A percentile compares a stretch with the other conserved stretches of the same genome.
Conservation (phyloP, 1,140 invertebrate species). For the Ruditapes philippinarum region DNA sequence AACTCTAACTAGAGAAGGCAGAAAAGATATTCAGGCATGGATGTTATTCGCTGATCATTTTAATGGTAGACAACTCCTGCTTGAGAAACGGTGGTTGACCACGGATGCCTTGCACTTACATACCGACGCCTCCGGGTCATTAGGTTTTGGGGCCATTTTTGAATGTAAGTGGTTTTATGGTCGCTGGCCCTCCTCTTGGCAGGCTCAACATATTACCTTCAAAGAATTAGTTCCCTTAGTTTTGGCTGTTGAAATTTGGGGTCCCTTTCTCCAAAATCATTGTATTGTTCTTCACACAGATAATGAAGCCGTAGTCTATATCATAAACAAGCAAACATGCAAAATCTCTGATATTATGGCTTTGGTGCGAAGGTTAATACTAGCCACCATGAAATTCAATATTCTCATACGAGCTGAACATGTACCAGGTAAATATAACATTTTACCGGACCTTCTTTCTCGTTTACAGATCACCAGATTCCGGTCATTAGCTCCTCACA, state of each 20-base stretch:
- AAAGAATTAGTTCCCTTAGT: constrained; percentile 63
- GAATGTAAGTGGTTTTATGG: constrained; percentile 43
- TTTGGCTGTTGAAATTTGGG: constrained; percentile 50
- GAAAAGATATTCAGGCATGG: constrained; percentile 36
- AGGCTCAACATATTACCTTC: not conserved
- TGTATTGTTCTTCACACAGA: constrained; percentile 52
- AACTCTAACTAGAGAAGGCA: constrained; percentile 32
- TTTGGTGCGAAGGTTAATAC: constrained; percentile 52
- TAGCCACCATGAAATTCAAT: constrained; percentile 55
- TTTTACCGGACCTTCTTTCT: constrained; percentile 64
- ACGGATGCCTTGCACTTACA: constrained; percentile 41
- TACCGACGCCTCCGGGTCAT: constrained; percentile 44
- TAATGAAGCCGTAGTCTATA: constrained; percentile 61
- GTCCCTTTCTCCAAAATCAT: not conserved
- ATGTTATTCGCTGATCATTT: not conserved
- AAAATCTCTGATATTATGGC: constrained; percentile 35
- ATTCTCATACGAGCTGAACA: constrained; percentile 64
- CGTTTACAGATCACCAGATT: constrained; percentile 68
- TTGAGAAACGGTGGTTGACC: constrained; percentile 30
- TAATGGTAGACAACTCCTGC: not conserved
- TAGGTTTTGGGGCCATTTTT: constrained; percentile 49
- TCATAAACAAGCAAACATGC: constrained; percentile 62
- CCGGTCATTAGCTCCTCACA: constrained; percentile 4
- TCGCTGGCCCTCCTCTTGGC: constrained; percentile 12
- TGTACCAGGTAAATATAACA: constrained; percentile 63